These are phyloP conservation scores for Ptilorrhoa leucosticta DNA, from an alignment of 2,113 vertebrate species.

Conservation along the genomic window DNA sequence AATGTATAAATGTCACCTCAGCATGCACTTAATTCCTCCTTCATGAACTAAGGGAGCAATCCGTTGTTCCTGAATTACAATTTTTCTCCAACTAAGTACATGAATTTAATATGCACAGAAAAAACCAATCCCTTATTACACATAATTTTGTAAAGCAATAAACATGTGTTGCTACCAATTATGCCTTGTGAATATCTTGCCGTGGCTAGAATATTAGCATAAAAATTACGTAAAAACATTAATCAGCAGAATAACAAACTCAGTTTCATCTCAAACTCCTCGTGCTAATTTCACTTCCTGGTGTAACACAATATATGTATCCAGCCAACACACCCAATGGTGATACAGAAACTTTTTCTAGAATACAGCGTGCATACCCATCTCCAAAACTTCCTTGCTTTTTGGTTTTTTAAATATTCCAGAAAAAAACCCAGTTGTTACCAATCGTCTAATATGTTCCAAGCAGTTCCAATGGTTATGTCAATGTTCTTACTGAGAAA, in stretches of 20 bases:
- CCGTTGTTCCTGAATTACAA: background rate
- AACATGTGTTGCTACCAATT: background rate
- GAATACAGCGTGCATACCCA: background rate
- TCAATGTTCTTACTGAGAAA: background rate
- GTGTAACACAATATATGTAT: background rate
- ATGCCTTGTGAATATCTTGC: background rate
- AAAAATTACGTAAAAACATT: background rate
- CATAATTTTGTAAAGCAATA: background rate
- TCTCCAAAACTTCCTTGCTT: background rate
- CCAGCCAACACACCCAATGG: background rate
- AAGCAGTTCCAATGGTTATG: background rate
- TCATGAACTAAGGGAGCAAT: background rate
- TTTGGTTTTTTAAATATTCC: background rate
- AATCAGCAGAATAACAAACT: constrained; percentile 1
- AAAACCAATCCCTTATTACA: background rate
- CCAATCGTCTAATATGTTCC: background rate
- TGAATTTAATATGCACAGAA: background rate
- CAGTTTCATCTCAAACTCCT: background rate
- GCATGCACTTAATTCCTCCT: background rate
- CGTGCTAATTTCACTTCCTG: background rate
- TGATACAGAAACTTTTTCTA: background rate
- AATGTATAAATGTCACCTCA: constrained; percentile 20
- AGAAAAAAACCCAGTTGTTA: background rate
- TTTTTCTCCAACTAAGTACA: background rate
- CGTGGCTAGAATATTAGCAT: background rate